Evolutionary conservation across 2,113 vertebrate genomes (phyloP).

Genomic region (Chaetodon trifascialis): DNA sequence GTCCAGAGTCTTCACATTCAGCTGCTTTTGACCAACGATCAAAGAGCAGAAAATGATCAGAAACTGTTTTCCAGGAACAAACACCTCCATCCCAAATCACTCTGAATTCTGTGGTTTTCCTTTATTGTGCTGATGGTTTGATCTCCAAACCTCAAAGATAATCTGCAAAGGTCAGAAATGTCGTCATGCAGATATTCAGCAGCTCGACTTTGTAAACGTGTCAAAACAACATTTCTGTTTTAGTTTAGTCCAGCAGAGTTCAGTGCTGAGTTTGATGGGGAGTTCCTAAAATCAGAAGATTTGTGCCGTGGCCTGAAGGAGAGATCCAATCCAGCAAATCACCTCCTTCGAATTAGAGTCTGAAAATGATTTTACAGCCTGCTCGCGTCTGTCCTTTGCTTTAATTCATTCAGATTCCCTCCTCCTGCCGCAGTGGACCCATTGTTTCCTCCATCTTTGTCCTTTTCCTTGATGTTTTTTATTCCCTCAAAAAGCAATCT

Average conservation of each 20-base stretch:
- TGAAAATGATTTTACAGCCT: not conserved
- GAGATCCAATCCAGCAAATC: not conserved
- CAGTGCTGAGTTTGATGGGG: not conserved
- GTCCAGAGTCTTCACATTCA: not conserved
- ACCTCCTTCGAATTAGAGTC: not conserved
- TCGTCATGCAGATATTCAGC: not conserved
- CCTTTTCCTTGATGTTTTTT: not conserved
- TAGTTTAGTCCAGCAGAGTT: not conserved
- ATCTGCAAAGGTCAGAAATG: too few relatives aligned
- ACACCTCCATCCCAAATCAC: not conserved
- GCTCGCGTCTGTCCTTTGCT: not conserved
- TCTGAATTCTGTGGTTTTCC: not conserved
- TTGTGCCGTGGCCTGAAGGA: not conserved
- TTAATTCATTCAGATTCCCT: not conserved
- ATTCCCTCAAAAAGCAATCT: not conserved
- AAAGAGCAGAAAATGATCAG: not conserved
- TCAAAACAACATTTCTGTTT: not conserved
- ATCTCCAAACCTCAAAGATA: not conserved
- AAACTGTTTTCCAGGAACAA: slow-evolving; percentile 4
- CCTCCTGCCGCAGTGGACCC: not conserved
- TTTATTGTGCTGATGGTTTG: not conserved
- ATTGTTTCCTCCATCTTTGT: not conserved
- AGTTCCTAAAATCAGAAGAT: not conserved
- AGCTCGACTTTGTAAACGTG: too few relatives aligned
- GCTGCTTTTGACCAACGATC: slow-evolving; percentile 26